Conservation (phyloP, 2,113 vertebrate genomes). For the Brachypodius melanocephalos region DNA sequence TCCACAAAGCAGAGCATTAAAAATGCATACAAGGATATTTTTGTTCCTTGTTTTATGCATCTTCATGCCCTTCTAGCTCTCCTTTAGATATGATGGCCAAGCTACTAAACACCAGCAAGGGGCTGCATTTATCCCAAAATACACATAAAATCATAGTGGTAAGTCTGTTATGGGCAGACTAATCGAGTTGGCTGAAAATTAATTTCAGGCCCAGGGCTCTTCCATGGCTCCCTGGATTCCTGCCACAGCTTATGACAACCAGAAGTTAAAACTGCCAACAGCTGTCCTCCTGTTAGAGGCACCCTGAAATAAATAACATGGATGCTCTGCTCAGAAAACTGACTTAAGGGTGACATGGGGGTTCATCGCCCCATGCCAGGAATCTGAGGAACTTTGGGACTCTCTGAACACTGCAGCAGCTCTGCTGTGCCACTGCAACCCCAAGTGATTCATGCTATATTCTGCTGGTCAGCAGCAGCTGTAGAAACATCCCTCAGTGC, state of each 20-base stretch:
- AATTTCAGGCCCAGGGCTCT: background rate
- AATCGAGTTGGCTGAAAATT: background rate
- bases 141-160: background rate
- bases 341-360: background rate
- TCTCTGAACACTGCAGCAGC: background rate
- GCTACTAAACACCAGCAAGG: background rate
- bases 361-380: background rate
- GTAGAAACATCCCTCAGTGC: conserved; percentile 59
- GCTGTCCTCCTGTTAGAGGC: background rate
- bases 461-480: conserved; percentile 67
- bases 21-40: background rate
- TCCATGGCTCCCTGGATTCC: background rate
- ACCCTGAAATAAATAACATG: background rate
- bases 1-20: background rate
- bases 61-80: background rate
- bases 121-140: background rate
- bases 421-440: background rate
- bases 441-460: conserved; percentile 23
- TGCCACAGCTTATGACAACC: background rate
- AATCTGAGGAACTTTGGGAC: conserved; percentile 12
- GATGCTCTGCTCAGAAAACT: background rate
- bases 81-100: background rate
- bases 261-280: conserved; percentile 12
- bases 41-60: background rate
- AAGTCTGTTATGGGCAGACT: background rate